phyloP scores from a whole-genome alignment of 2,888 invertebrate genomes.

The Lasiommata megera region DNA sequence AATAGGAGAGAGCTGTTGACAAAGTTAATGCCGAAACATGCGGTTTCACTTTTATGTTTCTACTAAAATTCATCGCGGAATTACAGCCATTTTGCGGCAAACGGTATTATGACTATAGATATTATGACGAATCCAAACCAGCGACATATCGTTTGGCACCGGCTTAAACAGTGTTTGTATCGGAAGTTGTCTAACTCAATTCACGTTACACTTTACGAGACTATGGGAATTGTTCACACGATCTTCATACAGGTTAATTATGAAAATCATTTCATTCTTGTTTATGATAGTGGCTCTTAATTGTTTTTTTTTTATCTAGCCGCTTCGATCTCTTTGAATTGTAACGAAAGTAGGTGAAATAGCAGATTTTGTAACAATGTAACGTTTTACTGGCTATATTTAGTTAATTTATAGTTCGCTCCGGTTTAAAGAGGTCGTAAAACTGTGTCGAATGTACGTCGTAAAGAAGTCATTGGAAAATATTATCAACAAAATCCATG shows the following conservation, averaged over 20 bases:
- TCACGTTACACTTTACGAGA: conserved; percentile 14
- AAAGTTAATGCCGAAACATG: too few relatives aligned
- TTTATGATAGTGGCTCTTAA: conserved; percentile 2
- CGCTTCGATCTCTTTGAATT: conserved; percentile 8
- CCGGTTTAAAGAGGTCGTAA: conserved; percentile 1
- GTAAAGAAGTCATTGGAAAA: background rate
- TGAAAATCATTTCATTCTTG: conserved; percentile 14
- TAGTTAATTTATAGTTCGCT: conserved; percentile 9
- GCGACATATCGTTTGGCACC: background rate
- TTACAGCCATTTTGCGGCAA: too few relatives aligned
- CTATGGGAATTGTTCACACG: conserved; percentile 25
- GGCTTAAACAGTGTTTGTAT: conserved; percentile 5
- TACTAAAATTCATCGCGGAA: too few relatives aligned
- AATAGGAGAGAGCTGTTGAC: too few relatives aligned
- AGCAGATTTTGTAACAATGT: conserved; percentile 13
- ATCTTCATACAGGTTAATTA: conserved; percentile 21
- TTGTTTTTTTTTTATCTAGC: conserved; percentile 4
- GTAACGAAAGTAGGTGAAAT: conserved; percentile 10
- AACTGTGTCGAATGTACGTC: background rate
- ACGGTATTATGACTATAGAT: too few relatives aligned
- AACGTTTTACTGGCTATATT: conserved; percentile 3
- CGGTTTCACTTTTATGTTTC: too few relatives aligned
- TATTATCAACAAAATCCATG: background rate
- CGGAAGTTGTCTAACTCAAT: conserved; percentile 23
- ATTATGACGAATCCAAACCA: too few relatives aligned